Evolutionary conservation across 2,888 invertebrate genomes (phyloP).

Genomic region (Eledone cirrhosa): DNA sequence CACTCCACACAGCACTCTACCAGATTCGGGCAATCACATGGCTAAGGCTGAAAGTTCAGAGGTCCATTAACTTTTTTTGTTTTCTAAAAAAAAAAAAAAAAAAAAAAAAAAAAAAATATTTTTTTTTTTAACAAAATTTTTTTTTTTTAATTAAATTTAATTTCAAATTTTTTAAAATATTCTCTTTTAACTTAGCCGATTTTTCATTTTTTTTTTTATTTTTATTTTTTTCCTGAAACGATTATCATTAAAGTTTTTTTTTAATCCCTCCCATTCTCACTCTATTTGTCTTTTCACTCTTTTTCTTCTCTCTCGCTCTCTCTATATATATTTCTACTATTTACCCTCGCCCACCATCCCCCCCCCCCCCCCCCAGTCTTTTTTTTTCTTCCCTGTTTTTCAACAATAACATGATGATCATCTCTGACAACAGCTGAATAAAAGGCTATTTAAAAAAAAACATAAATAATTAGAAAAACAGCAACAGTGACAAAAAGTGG

Average conservation of each 20-base stretch:
- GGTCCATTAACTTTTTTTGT: slow-evolving; percentile 37
- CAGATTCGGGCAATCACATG: slow-evolving; percentile 56
- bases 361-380: not conserved
- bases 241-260: no score
- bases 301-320: no score
- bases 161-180: no score
- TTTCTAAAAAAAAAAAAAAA: not conserved
- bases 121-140: no score
- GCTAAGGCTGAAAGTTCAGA: slow-evolving; percentile 54
- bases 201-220: no score
- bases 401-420: not conserved
- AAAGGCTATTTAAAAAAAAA: not conserved
- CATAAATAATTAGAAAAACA: not conserved
- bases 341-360: not conserved
- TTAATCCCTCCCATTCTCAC: no score
- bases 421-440: not conserved
- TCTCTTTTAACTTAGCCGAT: no score
- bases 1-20: slow-evolving; percentile 57
- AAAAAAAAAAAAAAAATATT: not conserved
- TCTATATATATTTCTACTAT: not conserved
- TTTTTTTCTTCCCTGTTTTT: not conserved
- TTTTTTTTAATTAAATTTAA: no score
- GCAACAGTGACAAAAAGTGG: slow-evolving; percentile 13
- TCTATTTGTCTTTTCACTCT: no score
- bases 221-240: no score